Evolutionary conservation across 2,797 vertebrate species (phyloP).

Genomic region (Staurois parvus): DNA sequence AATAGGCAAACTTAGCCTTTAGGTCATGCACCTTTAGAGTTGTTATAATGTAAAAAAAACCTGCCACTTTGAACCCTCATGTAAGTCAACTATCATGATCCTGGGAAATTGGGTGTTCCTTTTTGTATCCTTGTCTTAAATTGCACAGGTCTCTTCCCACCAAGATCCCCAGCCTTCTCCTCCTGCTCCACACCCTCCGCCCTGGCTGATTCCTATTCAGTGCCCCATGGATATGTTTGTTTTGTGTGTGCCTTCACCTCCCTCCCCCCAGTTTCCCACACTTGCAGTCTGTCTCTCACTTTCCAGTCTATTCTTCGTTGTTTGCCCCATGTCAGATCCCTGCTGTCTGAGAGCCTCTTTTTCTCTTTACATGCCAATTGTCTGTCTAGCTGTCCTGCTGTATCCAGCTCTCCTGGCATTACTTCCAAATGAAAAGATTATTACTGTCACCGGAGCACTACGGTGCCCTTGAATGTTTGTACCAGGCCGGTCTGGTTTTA

Average conservation of each 20-base stretch:
- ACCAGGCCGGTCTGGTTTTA: not conserved
- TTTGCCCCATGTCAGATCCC: conserved; percentile 57
- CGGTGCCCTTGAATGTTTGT: conserved; percentile 16
- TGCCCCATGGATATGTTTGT: conserved; percentile 79
- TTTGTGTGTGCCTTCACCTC: conserved; percentile 78
- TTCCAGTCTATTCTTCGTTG: conserved; percentile 43
- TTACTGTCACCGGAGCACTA: conserved; percentile 34
- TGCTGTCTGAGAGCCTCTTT: conserved; percentile 55
- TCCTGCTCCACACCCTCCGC: not conserved
- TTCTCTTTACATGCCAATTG: conserved; percentile 58
- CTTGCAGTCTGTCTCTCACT: conserved; percentile 56
- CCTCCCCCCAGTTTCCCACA: conserved; percentile 85
- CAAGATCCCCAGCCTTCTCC: not conserved
- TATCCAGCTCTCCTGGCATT: conserved; percentile 43
- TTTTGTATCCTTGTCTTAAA: conserved; percentile 40
- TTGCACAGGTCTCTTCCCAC: conserved; percentile 44
- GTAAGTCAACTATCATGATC: conserved; percentile 1
- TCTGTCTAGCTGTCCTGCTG: conserved; percentile 49
- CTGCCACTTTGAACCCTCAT: not conserved
- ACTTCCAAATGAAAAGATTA: conserved; percentile 38
- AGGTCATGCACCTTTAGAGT: too few relatives aligned
- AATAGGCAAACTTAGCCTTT: too few relatives aligned
- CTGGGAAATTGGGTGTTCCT: conserved; percentile 27
- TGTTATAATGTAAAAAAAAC: not conserved
- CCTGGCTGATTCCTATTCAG: conserved; percentile 59